Percentiles rank a stretch among this genome's conserved stretches.
phyloP scores from a whole-genome alignment of 2,113 vertebrate genomes.

The Spea bombifrons region DNA sequence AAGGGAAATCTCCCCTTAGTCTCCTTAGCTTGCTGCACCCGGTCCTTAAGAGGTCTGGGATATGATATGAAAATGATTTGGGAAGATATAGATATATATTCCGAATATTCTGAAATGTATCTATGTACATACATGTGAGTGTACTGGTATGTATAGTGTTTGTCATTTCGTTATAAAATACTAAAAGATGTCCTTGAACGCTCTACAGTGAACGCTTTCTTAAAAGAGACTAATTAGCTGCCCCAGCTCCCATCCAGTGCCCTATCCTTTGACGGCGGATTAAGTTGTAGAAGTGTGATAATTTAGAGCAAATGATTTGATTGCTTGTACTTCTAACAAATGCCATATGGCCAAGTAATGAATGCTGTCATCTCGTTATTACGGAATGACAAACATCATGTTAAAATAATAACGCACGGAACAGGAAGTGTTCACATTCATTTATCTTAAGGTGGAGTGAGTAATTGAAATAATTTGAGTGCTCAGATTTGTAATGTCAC shows the following conservation, averaged over 20 bases:
- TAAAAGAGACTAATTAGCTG: constrained; percentile 3
- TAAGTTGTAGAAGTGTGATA: constrained; percentile 64
- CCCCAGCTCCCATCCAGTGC: constrained; percentile 20
- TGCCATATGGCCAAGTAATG: constrained; percentile 74
- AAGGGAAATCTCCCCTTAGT: too few species aligned
- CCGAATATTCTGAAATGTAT: too few species aligned
- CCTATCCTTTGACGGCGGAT: constrained; percentile 62
- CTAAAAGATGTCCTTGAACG: too few species aligned
- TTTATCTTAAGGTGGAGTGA: constrained; percentile 67
- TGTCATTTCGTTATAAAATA: too few species aligned
- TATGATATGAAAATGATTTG: too few species aligned
- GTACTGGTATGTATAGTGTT: too few species aligned
- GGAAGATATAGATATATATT: too few species aligned
- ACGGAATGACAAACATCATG: constrained; percentile 73
- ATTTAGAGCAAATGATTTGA: constrained; percentile 72
- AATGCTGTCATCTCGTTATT: constrained; percentile 75
- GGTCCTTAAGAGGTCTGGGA: too few species aligned
- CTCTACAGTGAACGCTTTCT: too few species aligned
- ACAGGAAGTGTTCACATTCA: constrained; percentile 63
- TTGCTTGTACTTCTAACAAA: constrained; percentile 65
- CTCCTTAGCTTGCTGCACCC: too few species aligned
- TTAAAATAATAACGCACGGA: constrained; percentile 69
- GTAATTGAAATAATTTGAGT: constrained; percentile 65
- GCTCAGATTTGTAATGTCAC: constrained; percentile 58
- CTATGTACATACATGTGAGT: too few species aligned